Evolutionary conservation across 2,797 vertebrate genomes (phyloP).

Genomic region (Perodicticus potto): DNA sequence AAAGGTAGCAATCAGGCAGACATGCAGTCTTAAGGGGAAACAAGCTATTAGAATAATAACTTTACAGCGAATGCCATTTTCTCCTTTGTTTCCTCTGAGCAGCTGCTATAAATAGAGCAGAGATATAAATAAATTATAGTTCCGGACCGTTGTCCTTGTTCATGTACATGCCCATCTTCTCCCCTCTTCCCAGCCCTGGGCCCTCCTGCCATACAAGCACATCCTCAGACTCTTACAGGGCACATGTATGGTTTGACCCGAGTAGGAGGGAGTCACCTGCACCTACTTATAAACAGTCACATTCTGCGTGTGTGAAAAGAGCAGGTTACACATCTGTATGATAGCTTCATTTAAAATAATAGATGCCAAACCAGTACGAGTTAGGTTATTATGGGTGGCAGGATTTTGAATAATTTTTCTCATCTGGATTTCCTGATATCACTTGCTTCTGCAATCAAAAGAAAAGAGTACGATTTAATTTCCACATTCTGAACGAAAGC

Average conservation of each 20-base stretch:
- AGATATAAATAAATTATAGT: background rate
- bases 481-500: background rate
- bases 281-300: background rate
- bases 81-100: background rate
- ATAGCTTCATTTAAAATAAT: background rate
- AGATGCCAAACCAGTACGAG: background rate
- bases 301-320: background rate
- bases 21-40: background rate
- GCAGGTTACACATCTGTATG: background rate
- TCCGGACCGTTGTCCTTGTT: background rate
- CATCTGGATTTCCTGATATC: background rate
- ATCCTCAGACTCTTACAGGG: background rate
- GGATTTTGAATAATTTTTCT: slow-evolving; percentile 8
- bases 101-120: background rate
- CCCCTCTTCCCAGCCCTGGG: background rate
- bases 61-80: background rate
- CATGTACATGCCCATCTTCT: background rate
- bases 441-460: background rate
- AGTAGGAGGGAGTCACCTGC: background rate
- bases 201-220: background rate
- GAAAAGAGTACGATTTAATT: background rate
- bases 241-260: background rate
- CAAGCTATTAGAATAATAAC: slow-evolving; percentile 17
- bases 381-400: background rate
- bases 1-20: background rate